Base-by-base conservation (phyloP, 2,113 vertebrate genomes). In the Mirounga angustirostris region DNA sequence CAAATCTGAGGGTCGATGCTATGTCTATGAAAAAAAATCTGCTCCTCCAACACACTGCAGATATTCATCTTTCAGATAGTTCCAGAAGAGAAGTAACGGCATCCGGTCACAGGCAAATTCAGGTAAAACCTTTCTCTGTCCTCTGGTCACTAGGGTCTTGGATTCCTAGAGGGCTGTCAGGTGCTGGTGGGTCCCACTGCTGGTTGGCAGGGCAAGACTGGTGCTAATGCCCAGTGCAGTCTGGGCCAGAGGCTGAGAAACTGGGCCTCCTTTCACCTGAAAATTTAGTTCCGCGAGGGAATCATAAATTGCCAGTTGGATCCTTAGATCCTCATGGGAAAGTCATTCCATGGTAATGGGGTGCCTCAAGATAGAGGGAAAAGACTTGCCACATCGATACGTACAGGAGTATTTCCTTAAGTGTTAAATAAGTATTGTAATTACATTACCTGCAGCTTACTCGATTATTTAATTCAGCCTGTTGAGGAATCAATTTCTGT, bases 381-480 rank as follows among this genome's bases (percentile, higher is more conserved):
- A 73, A 43, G 30, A 19, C 10, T 58, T 36, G 30, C 54, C 83
- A 65, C 2, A 3, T 28, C 3, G 12, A 58, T 21, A 67, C 36
- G 67, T 46, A 43, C 0, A 12, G 65, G 54, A 89, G 26, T 36
- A 40, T 78, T 83, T 92, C 56, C 28, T 86, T 96, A 90, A 87
- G 59, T 92, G 84, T 89, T 94, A 97, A 96, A 69, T 95, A 97
- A 96, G 96, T 61, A 63, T 90, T 81, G 69, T 96, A 96, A 98
- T 92, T 81, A 56, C 33, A 18, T 96, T 94, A 98, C 97, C 96
- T 98, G 94, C 40, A 58, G 97, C 76, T 96, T 67, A 79, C 95
- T 96, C 92, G 97, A 97, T 98, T 96, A 92, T 96, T 96, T 97
- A 81, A 97, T 96, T 97, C 87, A 86, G 67, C 16, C 63, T 56